Percentiles rank a stretch among this genome's conserved stretches.
Evolutionary conservation across 2,113 vertebrate species (phyloP).

Genomic region (Prionailurus viverrinus): DNA sequence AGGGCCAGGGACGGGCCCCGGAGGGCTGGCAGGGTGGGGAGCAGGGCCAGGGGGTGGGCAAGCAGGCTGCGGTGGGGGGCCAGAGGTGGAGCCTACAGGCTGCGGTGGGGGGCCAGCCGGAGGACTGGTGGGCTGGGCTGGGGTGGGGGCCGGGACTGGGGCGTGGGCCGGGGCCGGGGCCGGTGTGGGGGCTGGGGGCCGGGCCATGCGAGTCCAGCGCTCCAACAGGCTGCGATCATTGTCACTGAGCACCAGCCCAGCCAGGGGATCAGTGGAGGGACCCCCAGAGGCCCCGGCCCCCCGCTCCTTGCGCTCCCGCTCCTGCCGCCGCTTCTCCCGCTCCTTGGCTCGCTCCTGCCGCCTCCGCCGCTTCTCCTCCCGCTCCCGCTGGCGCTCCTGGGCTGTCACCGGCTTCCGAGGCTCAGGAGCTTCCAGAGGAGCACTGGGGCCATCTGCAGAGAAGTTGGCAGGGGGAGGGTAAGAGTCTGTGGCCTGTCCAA

Average conservation of each 20-base stretch:
- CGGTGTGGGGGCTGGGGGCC: constrained; percentile 2
- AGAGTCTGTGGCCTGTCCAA: background rate
- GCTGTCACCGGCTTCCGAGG: constrained; percentile 92
- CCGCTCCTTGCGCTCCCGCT: constrained; percentile 89
- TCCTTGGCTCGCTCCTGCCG: constrained; percentile 93
- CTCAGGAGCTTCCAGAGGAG: constrained; percentile 84
- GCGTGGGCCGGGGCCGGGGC: constrained; percentile 49
- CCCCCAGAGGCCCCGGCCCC: constrained; percentile 83
- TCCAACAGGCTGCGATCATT: constrained; percentile 94
- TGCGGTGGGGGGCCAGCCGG: background rate
- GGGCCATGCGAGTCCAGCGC: constrained; percentile 93
- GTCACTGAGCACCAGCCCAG: constrained; percentile 93
- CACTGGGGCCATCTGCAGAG: constrained; percentile 78
- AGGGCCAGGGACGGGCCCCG: constrained; percentile 48
- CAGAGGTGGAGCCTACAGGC: background rate
- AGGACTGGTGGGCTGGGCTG: constrained; percentile 47
- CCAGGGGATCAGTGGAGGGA: constrained; percentile 85
- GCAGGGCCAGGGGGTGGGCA: background rate
- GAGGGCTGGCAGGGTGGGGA: background rate
- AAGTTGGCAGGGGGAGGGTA: background rate
- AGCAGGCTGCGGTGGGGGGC: constrained; percentile 31
- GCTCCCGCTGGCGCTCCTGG: constrained; percentile 94
- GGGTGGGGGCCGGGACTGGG: background rate
- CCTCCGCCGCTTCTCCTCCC: constrained; percentile 94
- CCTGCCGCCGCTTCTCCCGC: constrained; percentile 91